phyloP scores from a whole-genome alignment of 2,888 invertebrate genomes.

The Sussaba pulchella region DNA sequence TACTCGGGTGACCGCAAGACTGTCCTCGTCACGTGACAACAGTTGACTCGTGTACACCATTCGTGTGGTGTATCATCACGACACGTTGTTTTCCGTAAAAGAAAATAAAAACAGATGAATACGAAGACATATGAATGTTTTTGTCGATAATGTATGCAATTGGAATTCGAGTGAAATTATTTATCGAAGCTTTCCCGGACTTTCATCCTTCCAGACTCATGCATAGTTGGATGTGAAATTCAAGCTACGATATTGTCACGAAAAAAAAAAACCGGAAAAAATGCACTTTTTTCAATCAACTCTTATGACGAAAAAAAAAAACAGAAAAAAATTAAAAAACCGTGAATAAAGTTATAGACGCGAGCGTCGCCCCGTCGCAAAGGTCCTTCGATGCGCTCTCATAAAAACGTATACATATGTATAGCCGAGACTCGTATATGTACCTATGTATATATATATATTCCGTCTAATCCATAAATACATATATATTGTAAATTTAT shows the following conservation, averaged over 20 bases:
- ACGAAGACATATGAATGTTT: too few relatives aligned
- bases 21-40: neutral
- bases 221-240: neutral
- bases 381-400: constrained; percentile 57
- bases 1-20: neutral
- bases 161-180: neutral
- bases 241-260: neutral
- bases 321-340: neutral
- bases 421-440: constrained; percentile 43
- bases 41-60: neutral
- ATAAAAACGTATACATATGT: constrained; percentile 66
- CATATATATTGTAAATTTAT: constrained; percentile 74
- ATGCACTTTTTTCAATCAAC: constrained; percentile 46
- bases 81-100: neutral
- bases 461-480: constrained; percentile 72
- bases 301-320: constrained; percentile 37
- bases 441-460: too few relatives aligned
- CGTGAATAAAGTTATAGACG: constrained; percentile 52
- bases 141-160: neutral
- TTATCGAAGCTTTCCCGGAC: neutral
- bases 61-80: too few relatives aligned
- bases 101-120: neutral
- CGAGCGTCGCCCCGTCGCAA: constrained; percentile 34
- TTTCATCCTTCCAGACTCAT: neutral
- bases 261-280: constrained; percentile 14